phyloP scores from a whole-genome alignment of 2,888 invertebrate species.

The Latheticus oryzae region DNA sequence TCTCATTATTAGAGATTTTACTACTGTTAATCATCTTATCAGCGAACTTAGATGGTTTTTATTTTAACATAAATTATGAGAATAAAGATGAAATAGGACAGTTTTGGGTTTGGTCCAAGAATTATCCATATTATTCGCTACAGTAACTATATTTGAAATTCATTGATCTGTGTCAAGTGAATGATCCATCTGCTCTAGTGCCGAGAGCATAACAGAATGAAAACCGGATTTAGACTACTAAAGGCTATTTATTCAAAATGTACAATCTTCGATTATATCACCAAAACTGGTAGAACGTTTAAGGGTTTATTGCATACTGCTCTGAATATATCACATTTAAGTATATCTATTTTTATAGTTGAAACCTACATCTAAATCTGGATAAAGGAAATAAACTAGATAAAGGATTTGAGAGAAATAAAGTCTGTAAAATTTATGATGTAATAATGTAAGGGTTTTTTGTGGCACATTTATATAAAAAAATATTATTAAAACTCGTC shows the following conservation, averaged over 20 bases:
- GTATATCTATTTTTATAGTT: slow-evolving; percentile 8
- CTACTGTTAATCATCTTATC: too few relatives aligned
- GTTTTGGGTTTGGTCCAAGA: slow-evolving; percentile 1
- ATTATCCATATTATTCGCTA: slow-evolving; percentile 6
- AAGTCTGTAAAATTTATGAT: too few relatives aligned
- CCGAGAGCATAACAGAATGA: slow-evolving; percentile 17
- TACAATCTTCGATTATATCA: slow-evolving; percentile 18
- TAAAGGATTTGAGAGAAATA: background rate
- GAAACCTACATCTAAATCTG: slow-evolving; percentile 8
- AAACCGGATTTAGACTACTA: slow-evolving; percentile 7
- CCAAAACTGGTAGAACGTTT: slow-evolving; percentile 10
- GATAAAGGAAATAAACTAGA: slow-evolving; percentile 2
- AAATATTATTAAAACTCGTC: too few relatives aligned
- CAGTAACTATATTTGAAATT: slow-evolving; percentile 6
- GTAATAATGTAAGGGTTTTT: too few relatives aligned
- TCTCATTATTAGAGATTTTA: too few relatives aligned
- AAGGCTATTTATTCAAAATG: slow-evolving; percentile 23
- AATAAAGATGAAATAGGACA: slow-evolving; percentile 6
- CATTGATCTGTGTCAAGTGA: slow-evolving; percentile 12
- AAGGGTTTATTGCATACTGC: slow-evolving; percentile 11
- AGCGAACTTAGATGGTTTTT: too few relatives aligned
- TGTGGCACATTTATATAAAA: too few relatives aligned
- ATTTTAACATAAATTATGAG: background rate
- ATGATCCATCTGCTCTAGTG: slow-evolving; percentile 10
- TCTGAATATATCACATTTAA: slow-evolving; percentile 3